A percentile compares a stretch with the other conserved stretches of the same genome.
phyloP scores from a whole-genome alignment of 1,140 invertebrate genomes.

The Muscidifurax raptorellus region DNA sequence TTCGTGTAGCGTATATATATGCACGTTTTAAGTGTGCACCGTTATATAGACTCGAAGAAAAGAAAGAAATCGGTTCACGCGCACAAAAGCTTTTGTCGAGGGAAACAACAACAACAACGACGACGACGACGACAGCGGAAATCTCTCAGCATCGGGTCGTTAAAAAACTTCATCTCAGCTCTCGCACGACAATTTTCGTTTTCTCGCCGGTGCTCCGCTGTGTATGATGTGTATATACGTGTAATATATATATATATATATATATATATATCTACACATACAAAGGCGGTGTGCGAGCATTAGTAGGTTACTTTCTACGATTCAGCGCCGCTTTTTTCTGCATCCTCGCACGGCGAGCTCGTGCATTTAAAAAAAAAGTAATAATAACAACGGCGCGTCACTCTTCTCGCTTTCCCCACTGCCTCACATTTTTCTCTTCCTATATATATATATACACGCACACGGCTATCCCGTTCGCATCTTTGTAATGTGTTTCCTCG shows the following conservation, averaged over 20 bases:
- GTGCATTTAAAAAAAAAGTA: conserved; percentile 2
- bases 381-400: conserved; percentile 17
- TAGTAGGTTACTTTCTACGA: conserved; percentile 49
- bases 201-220: background rate
- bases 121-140: background rate
- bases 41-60: background rate
- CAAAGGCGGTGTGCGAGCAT: background rate
- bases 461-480: background rate
- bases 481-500: background rate
- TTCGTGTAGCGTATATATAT: background rate
- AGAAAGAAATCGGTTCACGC: background rate
- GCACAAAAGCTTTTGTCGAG: background rate
- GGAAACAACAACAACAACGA: background rate
- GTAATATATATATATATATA: background rate
- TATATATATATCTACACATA: background rate
- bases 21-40: background rate
- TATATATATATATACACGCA: no score
- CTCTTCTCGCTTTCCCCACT: conserved; percentile 19
- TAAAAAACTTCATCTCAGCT: conserved; percentile 4
- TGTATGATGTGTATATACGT: background rate
- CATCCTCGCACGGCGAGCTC: background rate
- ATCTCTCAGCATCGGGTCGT: conserved; percentile 1
- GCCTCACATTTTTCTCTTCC: conserved; percentile 21
- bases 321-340: conserved; percentile 11
- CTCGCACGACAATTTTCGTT: conserved; percentile 35